Conservation (phyloP, 1,140 invertebrate genomes). For the Patella vulgata region DNA sequence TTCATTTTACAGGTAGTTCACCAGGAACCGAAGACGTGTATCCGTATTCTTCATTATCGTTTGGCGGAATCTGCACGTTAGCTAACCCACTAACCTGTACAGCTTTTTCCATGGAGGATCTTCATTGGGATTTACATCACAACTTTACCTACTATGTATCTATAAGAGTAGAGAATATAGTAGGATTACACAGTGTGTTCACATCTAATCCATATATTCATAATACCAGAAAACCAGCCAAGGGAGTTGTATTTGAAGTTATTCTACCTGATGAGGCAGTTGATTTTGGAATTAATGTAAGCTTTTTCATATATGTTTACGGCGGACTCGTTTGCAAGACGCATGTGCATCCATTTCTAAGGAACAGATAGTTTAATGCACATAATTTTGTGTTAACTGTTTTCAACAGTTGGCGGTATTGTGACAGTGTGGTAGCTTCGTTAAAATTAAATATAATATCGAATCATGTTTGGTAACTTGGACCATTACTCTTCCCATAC, state of each 20-base stretch:
- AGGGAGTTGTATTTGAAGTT: slow-evolving; percentile 30
- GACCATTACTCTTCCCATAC: no score
- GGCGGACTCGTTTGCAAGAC: no score
- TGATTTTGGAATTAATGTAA: no score
- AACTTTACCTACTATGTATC: slow-evolving; percentile 27
- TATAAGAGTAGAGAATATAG: slow-evolving; percentile 28
- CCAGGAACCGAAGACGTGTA: slow-evolving; percentile 1
- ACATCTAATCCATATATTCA: slow-evolving; percentile 25
- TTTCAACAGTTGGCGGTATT: no score
- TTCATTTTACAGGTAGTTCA: no score
- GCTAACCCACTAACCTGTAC: slow-evolving; percentile 20
- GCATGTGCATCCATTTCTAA: no score
- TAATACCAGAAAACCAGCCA: slow-evolving; percentile 18
- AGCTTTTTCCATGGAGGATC: background rate
- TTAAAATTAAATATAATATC: no score
- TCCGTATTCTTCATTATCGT: slow-evolving; percentile 5
- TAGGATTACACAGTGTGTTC: slow-evolving; percentile 11
- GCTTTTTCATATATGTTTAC: no score
- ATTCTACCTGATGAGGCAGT: background rate
- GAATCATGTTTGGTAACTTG: no score
- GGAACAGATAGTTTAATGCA: no score
- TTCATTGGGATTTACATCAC: slow-evolving; percentile 29
- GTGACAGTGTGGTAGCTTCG: no score
- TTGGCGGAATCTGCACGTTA: slow-evolving; percentile 17
- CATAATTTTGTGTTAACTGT: no score